These are phyloP conservation scores for Jacana jacana DNA, from an alignment of 2,113 vertebrate genomes.

Conservation along the genomic window DNA sequence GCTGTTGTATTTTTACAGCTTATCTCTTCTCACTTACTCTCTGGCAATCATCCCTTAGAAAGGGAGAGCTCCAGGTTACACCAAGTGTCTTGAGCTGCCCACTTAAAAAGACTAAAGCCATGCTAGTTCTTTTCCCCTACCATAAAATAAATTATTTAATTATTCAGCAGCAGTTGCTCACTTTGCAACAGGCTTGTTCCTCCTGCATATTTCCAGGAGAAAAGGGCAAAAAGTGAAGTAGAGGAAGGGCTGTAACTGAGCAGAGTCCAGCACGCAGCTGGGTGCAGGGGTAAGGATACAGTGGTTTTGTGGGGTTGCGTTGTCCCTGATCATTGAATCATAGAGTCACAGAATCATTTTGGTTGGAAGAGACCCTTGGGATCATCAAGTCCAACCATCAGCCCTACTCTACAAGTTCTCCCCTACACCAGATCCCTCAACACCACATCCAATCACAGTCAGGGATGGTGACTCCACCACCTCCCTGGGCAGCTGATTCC, in stretches of 20 bases:
- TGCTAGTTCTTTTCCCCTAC: not conserved
- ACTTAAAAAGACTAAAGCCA: not conserved
- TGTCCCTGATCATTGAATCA: too few species aligned
- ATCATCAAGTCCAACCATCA: too few species aligned
- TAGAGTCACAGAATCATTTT: too few species aligned
- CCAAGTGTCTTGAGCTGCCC: rapidly evolving
- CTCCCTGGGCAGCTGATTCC: too few species aligned
- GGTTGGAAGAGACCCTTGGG: too few species aligned
- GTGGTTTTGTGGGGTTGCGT: too few species aligned
- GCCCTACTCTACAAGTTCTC: too few species aligned
- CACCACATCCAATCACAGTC: too few species aligned
- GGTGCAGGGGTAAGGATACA: not conserved
- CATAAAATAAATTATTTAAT: not conserved
- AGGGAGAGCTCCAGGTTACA: not conserved
- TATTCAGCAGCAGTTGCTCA: not conserved
- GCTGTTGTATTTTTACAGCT: not conserved
- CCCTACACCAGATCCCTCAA: too few species aligned
- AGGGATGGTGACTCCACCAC: too few species aligned
- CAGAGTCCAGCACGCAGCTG: not conserved
- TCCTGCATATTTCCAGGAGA: not conserved
- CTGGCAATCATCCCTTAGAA: not conserved
- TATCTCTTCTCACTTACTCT: not conserved
- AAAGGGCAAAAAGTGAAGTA: not conserved
- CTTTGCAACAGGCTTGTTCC: not conserved
- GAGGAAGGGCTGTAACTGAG: not conserved